Evolutionary conservation across 2,113 vertebrate species (phyloP), one percentile per base, ranked within the genome.

Genomic region (Anser cygnoides): DNA sequence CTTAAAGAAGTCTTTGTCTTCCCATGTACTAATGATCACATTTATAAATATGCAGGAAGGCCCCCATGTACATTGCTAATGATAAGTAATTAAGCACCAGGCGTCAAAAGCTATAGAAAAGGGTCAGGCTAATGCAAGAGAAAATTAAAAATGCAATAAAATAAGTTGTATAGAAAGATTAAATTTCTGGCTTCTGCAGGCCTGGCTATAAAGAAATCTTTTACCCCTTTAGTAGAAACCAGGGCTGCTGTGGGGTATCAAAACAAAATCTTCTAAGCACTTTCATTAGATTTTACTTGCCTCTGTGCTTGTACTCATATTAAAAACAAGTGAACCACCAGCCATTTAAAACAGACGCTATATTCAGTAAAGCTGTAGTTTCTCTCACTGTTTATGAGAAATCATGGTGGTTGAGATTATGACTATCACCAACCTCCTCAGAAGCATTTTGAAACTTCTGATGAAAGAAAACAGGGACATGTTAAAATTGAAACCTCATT

Each of bases 1-100:
- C 97, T 98, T 98, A 98, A 98, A 98, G 98, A 98, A 98, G 97
- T 79, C 97, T 98, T 98, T 98, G 98, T 98, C 98, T 98, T 98
- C 94, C 96, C 96, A 91, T 97, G 98, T 98, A 98, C 98, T 98
- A 98, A 98, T 98, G 98, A 98, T 98, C 98, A 96, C 98, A 97
- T 98, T 98, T 98, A 98, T 98, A 98, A 98, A 98, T 98, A 98
- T 98, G 97, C 98, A 98, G 98, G 96, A 97, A 98, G 97, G 98
- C 96, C 98, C 98, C 97, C 97, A 90, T 98, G 98, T 98, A 98
- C 97, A 97, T 97, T 97, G 97, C 97, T 98, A 98, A 98, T 98
- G 98, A 98, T 98, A 98, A 98, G 98, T 98, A 98, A 98, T 98
- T 98, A 98, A 98, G 98, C 96, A 97, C 97, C 96, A 97, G 97